Evolutionary conservation across 2,797 vertebrate genomes (phyloP).

Genomic region (Danio albolineatus): DNA sequence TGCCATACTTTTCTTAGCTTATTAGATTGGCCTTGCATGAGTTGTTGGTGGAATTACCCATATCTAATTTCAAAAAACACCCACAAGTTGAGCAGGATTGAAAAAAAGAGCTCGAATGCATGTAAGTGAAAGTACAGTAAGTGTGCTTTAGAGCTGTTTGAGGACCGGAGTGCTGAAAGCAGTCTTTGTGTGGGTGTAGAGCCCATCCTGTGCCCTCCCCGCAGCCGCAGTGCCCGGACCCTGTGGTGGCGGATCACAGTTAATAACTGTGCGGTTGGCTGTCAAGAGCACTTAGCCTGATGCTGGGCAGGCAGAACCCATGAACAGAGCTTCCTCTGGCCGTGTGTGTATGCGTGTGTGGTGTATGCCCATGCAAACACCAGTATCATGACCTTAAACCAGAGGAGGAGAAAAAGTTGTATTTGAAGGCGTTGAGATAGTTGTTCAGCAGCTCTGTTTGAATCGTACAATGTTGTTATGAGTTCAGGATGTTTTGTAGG

Average conservation of each 20-base stretch:
- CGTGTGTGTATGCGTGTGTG: constrained; percentile 24
- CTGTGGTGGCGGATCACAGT: constrained; percentile 87
- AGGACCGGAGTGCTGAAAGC: constrained; percentile 67
- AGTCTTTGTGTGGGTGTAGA: constrained; percentile 77
- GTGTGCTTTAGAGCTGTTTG: constrained; percentile 69
- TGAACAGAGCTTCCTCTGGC: constrained; percentile 69
- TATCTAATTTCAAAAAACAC: constrained; percentile 19
- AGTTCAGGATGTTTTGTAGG: not conserved
- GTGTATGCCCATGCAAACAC: constrained; percentile 27
- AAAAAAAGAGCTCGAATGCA: constrained; percentile 47
- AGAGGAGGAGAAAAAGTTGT: not conserved
- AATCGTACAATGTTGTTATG: not conserved
- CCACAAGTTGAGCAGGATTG: constrained; percentile 60
- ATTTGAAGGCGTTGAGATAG: constrained; percentile 19
- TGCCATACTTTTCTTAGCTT: constrained; percentile 6
- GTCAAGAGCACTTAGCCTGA: constrained; percentile 91
- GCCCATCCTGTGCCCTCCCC: constrained; percentile 65
- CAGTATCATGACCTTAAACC: constrained; percentile 37
- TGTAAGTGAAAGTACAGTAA: constrained; percentile 69
- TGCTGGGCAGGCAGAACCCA: constrained; percentile 80
- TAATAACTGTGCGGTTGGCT: constrained; percentile 90
- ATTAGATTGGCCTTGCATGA: not conserved
- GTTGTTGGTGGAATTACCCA: constrained; percentile 39
- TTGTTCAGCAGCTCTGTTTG: not conserved
- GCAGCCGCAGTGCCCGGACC: constrained; percentile 73